phyloP scores from a whole-genome alignment of 2,113 vertebrate species.

The Chlorocebus sabaeus region DNA sequence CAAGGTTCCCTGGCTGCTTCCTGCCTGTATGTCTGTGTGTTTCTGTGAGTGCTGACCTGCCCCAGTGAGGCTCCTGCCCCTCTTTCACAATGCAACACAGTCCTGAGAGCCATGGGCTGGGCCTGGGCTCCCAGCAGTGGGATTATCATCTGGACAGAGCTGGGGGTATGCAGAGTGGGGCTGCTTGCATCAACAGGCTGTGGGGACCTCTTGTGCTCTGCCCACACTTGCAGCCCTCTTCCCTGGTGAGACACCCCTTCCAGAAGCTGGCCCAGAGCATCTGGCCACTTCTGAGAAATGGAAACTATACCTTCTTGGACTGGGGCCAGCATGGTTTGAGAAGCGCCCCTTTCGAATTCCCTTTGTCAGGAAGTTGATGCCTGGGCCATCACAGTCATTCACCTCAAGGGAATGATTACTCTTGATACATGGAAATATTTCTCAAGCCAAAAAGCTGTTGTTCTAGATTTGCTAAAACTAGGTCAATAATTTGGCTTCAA shows the following conservation, averaged over 20 bases:
- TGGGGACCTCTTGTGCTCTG: not conserved
- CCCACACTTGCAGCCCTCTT: not conserved
- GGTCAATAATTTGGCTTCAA: conserved; percentile 57
- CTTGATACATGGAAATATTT: conserved; percentile 17
- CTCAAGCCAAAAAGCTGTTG: conserved; percentile 42
- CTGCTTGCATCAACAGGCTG: not conserved
- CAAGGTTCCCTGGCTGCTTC: not conserved
- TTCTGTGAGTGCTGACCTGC: not conserved
- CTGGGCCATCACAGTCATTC: not conserved
- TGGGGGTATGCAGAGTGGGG: not conserved
- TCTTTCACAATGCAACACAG: not conserved
- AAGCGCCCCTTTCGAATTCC: not conserved
- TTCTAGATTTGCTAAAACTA: conserved; percentile 54
- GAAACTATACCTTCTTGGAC: not conserved
- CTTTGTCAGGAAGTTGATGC: not conserved
- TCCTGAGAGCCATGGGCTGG: not conserved
- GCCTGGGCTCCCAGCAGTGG: not conserved
- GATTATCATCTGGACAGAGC: not conserved
- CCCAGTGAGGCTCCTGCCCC: not conserved
- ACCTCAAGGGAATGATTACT: conserved; percentile 9
- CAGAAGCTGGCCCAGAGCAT: not conserved
- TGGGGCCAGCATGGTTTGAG: not conserved
- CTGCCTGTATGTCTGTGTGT: not conserved
- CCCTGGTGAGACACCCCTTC: not conserved
- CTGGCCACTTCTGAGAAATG: not conserved